phyloP scores from a whole-genome alignment of 2,888 invertebrate species.

The Thelaira solivaga region DNA sequence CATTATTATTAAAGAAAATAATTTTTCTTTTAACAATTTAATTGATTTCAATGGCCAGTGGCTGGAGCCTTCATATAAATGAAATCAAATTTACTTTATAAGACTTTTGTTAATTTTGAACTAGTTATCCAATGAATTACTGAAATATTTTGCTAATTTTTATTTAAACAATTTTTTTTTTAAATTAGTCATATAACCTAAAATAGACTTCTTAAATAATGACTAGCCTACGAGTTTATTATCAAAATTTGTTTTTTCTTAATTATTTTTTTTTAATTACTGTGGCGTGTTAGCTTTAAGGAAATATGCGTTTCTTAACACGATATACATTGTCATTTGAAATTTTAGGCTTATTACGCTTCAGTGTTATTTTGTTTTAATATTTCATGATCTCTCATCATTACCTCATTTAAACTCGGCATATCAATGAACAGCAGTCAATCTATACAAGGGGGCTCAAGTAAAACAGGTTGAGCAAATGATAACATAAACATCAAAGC shows the following conservation, averaged over 20 bases:
- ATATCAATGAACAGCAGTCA: constrained; percentile 35
- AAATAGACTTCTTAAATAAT: too few relatives aligned
- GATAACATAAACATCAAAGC: constrained; percentile 32
- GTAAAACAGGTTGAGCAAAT: constrained; percentile 49
- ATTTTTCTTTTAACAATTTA: constrained; percentile 45
- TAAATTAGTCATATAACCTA: too few relatives aligned
- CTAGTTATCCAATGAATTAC: too few relatives aligned
- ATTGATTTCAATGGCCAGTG: constrained; percentile 39
- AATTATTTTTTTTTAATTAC: constrained; percentile 19
- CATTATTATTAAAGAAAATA: constrained; percentile 35
- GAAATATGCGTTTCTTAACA: constrained; percentile 48
- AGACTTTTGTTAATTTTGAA: too few relatives aligned
- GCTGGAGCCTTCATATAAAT: constrained; percentile 15
- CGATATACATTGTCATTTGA: constrained; percentile 48
- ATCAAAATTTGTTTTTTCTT: too few relatives aligned
- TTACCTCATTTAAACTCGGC: background rate
- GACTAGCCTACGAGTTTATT: too few relatives aligned
- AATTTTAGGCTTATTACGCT: background rate
- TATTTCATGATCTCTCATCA: constrained; percentile 48
- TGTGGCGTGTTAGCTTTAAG: constrained; percentile 42
- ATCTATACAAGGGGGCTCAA: background rate
- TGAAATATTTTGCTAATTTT: too few relatives aligned
- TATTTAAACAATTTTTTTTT: too few relatives aligned
- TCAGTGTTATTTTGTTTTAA: background rate
- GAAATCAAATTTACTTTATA: background rate